A percentile compares a stretch with the other conserved stretches of the same genome.
Evolutionary conservation across 2,797 vertebrate species (phyloP).

Genomic region (Petrocephalus sullivani): DNA sequence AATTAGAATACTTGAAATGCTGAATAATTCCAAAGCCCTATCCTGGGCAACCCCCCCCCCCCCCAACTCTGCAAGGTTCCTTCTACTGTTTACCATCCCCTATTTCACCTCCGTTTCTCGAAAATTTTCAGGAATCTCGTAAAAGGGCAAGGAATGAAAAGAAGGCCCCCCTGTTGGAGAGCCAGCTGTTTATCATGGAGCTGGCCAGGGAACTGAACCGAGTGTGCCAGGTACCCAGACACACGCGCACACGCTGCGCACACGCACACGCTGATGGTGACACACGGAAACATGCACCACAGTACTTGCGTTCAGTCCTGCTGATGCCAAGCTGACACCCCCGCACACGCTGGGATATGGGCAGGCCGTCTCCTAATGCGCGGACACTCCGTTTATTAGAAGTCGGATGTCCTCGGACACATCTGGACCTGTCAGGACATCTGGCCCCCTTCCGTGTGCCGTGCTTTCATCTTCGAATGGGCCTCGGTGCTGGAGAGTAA

Average conservation of each 20-base stretch:
- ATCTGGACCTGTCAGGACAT: slow-evolving; percentile 65
- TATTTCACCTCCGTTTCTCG: neutral
- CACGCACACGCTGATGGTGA: neutral
- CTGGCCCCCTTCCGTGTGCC: slow-evolving; percentile 58
- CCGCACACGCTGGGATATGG: neutral
- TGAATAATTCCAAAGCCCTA: too few species aligned
- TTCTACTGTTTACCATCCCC: neutral
- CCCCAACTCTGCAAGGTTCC: neutral
- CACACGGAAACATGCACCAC: neutral
- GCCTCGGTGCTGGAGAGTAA: slow-evolving; percentile 55
- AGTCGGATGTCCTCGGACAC: slow-evolving; percentile 58
- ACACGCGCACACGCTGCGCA: neutral
- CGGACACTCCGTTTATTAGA: slow-evolving; percentile 36
- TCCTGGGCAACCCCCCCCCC: neutral
- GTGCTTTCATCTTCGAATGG: slow-evolving; percentile 64
- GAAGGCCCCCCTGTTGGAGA: slow-evolving; percentile 60
- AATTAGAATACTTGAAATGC: too few species aligned
- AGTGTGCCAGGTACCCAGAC: slow-evolving; percentile 57
- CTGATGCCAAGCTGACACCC: neutral
- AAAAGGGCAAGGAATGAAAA: slow-evolving; percentile 57
- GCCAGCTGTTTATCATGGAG: slow-evolving; percentile 69
- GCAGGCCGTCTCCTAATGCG: neutral
- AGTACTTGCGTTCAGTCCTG: neutral
- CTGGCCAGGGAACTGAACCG: slow-evolving; percentile 63
- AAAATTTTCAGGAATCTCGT: slow-evolving; percentile 54